These are phyloP conservation scores for Antechinus stuartii DNA, from an alignment of 2,113 vertebrate genomes.

Conservation along the genomic window DNA sequence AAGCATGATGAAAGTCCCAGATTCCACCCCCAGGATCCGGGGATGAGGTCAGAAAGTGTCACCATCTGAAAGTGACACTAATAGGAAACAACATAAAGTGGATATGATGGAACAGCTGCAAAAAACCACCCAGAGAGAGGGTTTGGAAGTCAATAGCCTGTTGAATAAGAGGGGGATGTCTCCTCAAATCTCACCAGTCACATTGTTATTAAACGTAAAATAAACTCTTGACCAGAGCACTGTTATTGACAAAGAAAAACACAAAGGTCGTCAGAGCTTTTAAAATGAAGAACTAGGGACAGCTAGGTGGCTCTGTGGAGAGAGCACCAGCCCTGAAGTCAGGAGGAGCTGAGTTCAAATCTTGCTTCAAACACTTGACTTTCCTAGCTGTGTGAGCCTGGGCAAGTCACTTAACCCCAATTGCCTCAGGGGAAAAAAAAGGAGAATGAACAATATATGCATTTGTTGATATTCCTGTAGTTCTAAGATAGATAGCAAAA, in stretches of 20 bases:
- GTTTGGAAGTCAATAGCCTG: neutral
- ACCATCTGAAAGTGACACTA: neutral
- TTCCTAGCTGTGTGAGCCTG: no score
- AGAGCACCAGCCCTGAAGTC: no score
- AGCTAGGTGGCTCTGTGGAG: no score
- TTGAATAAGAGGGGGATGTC: neutral
- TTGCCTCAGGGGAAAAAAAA: no score
- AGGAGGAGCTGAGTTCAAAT: no score
- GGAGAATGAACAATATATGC: neutral
- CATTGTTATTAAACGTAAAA: neutral
- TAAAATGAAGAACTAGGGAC: neutral
- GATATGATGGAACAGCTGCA: slow-evolving; percentile 28
- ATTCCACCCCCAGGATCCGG: neutral
- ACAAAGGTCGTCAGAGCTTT: neutral
- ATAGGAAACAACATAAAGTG: neutral
- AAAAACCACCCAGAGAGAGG: neutral
- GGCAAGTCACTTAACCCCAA: no score
- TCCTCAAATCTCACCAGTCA: neutral
- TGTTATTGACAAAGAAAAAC: no score
- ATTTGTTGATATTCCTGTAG: neutral
- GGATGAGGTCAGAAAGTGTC: neutral
- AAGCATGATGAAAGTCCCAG: slow-evolving; percentile 10
- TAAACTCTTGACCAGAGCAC: neutral
- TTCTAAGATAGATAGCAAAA: neutral
- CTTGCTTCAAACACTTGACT: no score